Base-by-base conservation (phyloP, 1,140 invertebrate genomes). In the Magallana gigas region DNA sequence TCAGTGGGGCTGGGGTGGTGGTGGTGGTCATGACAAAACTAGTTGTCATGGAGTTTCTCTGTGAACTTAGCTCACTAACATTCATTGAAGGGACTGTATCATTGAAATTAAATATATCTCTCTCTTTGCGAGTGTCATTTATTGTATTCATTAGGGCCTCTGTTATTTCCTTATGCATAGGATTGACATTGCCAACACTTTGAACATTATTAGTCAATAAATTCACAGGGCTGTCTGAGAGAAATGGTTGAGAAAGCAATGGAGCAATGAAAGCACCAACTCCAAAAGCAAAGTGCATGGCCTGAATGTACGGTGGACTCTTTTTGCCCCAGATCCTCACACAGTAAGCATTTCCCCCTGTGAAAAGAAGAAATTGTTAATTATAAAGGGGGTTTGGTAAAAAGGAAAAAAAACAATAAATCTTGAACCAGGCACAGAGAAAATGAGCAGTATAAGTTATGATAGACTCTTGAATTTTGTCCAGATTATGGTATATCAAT, bases 211-310 rank as follows among this genome's bases (percentile, higher is more conserved):
- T 62, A 6, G 60, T 62, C 5, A n/a, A 62, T 62, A 62, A 62
- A 36, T 36, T 76, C 68, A 29, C 18, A 57, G 48, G 36, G 16
- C n/a, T 71, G 12, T 56, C 9, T 16, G 91, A 91, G 29, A 95
- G 90, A 85, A 95, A 95, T 23, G 95, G 95, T 57, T 94, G 94
- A 8, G 95, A 94, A 29, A 96, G 88, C 5, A 96, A 92, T 14
- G 96, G 96, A 16, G 95, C 95, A 60, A 96, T 89, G 87, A 95
- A 95, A 2, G 95, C 95, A 57, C 96, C 96, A 58, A 96, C 87
- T 23, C 95, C 95, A 94, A 96, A 96, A 29, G 94, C 94, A 91
- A 96, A 96, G 88, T 96, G 96, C 57, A 96, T 86, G 6, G 95
- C 92, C 91, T 96, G 96, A 88, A 96, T 94, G 87, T 95, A 96